Evolutionary conservation across 2,113 vertebrate genomes (phyloP).

Genomic region (Cyprinodon variegatus): DNA sequence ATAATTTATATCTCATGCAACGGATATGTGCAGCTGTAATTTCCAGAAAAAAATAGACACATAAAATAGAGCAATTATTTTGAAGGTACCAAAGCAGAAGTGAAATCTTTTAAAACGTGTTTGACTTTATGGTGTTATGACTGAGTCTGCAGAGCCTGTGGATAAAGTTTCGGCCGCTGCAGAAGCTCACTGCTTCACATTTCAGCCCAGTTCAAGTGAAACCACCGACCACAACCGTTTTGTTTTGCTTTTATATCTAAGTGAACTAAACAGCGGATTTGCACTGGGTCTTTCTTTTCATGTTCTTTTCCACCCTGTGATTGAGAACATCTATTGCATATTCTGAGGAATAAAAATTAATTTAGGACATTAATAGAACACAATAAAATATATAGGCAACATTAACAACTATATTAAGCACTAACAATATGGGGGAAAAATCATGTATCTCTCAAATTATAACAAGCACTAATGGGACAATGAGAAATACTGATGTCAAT

Average conservation of each 20-base stretch:
- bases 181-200: constrained; percentile 27
- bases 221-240: constrained; percentile 9
- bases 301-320: not conserved
- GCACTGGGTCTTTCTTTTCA: not conserved
- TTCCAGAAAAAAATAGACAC: not conserved
- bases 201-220: constrained; percentile 19
- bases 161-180: constrained; percentile 59
- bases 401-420: not conserved
- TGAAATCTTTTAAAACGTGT: rapidly evolving
- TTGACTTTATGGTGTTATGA: not conserved
- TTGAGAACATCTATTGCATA: not conserved
- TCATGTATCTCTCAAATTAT: not conserved
- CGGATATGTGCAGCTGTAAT: too few relatives aligned
- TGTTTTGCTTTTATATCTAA: not conserved
- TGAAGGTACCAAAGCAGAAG: constrained; percentile 32
- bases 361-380: not conserved
- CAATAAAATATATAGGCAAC: not conserved
- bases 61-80: constrained; percentile 17
- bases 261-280: not conserved
- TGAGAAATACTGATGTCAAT: not conserved
- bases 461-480: not conserved
- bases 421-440: not conserved
- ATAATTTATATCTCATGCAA: too few relatives aligned
- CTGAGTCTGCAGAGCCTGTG: not conserved
- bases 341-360: not conserved